Base-by-base conservation (phyloP, 2,797 vertebrate genomes). In the Dermochelys coriacea region DNA sequence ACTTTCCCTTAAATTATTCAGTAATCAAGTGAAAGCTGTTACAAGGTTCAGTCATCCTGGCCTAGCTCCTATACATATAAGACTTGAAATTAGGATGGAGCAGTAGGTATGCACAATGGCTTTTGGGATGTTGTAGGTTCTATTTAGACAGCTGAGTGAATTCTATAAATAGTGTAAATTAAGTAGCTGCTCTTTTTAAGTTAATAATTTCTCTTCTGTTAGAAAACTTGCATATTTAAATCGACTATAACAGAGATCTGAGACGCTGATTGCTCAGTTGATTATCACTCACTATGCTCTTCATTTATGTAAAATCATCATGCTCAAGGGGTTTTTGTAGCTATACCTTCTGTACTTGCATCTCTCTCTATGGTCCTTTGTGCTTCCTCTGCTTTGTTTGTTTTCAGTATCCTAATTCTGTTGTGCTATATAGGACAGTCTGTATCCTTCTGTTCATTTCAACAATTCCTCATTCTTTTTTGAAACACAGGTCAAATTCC, bases 1-100 rank as follows among this genome's bases (percentile, higher is more conserved):
- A 47, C 85, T 94, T 87, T 84, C 87, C 83, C 64, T 94, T 98
- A 91, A 98, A 98, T 98, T 98, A 98, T 98, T 98, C 95, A 98
- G 87, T 91, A 88, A 77, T 96, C 97, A 94, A 96, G 93, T 95
- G 82, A 91, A 97, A 97, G 86, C 82, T 85, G 49, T 92, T 98
- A 91, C 85, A 96, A 94, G 93, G 85, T 89, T 89, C 96, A 95
- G 68, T 95, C 80, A 92, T 90, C 29, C 52, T 84, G 78, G 12
- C 59, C 79, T 93, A 92, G 90, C 61, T 94, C 29, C 91, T 96
- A 77, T 89, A 89, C 84, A 82, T 64, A 19, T 75, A 80, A 18
- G 54, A 91, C 86, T 97, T 96, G 93, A 95, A 97, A 88, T 27
- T 91, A 88, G 14, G 2, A 41, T 84, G 18, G 2, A 87, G 0